Conservation (phyloP, 2,888 invertebrate species). For the Ditula angustiorana region DNA sequence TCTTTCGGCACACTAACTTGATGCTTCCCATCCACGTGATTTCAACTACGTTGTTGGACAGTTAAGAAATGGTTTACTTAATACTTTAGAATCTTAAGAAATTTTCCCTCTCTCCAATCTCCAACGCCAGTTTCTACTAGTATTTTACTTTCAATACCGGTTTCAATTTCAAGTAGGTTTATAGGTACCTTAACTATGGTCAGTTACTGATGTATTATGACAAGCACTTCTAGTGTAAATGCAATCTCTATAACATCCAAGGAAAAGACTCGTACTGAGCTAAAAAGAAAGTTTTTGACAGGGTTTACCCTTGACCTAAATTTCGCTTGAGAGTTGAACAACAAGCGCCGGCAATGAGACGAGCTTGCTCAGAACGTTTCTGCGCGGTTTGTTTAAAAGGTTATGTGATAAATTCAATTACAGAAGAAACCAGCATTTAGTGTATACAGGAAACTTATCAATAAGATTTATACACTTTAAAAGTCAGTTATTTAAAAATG, state of each 20-base stretch:
- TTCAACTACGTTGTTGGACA: not conserved
- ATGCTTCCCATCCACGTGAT: not conserved
- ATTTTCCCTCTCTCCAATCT: constrained; percentile 4
- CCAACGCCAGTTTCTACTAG: constrained; percentile 8
- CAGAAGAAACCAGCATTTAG: too few species aligned
- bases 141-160: constrained; percentile 18
- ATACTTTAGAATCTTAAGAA: too few species aligned
- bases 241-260: not conserved
- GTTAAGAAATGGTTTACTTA: too few species aligned
- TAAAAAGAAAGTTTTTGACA: not conserved
- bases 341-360: not conserved
- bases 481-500: not conserved
- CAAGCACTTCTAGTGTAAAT: not conserved
- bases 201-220: not conserved
- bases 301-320: not conserved
- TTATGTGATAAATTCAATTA: too few species aligned
- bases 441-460: not conserved
- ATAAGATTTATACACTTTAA: not conserved
- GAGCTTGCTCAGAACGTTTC: not conserved
- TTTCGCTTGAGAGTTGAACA: not conserved
- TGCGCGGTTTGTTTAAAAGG: not conserved
- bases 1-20: not conserved
- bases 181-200: not conserved
- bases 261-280: not conserved
- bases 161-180: not conserved